These are phyloP conservation scores for Anolis carolinensis DNA, from an alignment of 2,113 vertebrate genomes.

Conservation along the genomic window DNA sequence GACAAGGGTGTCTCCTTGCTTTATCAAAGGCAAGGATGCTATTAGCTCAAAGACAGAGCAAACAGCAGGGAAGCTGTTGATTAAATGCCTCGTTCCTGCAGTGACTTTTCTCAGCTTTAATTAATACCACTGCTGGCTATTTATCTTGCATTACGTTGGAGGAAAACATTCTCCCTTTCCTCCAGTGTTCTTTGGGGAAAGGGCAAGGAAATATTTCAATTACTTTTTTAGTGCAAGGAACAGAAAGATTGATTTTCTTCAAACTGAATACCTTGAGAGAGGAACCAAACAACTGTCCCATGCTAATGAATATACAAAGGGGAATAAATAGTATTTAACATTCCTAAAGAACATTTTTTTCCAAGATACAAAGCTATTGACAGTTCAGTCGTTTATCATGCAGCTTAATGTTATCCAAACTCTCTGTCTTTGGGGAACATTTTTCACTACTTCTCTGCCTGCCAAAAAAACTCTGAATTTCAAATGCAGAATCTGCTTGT, in stretches of 20 bases:
- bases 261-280: conserved; percentile 40
- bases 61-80: conserved; percentile 26
- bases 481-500: too few relatives aligned
- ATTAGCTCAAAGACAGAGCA: conserved; percentile 22
- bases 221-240: neutral
- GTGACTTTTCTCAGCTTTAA: conserved; percentile 15
- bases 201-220: conserved; percentile 45
- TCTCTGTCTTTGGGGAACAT: neutral
- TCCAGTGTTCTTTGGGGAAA: conserved; percentile 28
- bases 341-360: neutral
- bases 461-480: too few relatives aligned
- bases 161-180: neutral
- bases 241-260: conserved; percentile 36
- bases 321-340: neutral
- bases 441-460: neutral
- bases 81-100: conserved; percentile 23
- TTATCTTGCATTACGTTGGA: conserved; percentile 52
- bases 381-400: neutral
- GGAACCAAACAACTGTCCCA: neutral
- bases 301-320: neutral
- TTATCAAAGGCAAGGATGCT: neutral
- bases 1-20: neutral
- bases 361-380: neutral
- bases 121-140: neutral
- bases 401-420: neutral